These are phyloP conservation scores for Premnoplex brunnescens DNA, from an alignment of 2,797 vertebrate species.

Conservation along the genomic window DNA sequence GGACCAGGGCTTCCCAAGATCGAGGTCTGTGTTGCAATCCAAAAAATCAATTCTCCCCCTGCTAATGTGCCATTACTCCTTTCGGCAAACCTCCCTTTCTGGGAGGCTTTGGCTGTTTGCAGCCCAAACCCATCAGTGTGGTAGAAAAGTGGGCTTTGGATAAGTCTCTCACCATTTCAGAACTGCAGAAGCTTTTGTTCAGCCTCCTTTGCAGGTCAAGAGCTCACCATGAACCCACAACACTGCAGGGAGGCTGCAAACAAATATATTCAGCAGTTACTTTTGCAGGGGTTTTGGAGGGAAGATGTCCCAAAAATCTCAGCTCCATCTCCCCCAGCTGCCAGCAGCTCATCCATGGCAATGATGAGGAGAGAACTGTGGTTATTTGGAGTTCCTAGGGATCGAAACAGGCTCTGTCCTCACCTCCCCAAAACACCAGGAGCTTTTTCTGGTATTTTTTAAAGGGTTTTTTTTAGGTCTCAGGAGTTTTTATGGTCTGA, in stretches of 20 bases:
- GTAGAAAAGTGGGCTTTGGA: background rate
- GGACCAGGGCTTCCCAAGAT: slow-evolving; percentile 52
- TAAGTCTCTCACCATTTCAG: background rate
- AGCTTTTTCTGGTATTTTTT: too few species aligned
- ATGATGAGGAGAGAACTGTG: accelerated
- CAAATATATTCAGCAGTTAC: background rate
- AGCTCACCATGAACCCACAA: background rate
- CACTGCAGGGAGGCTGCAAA: background rate
- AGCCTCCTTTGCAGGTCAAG: background rate
- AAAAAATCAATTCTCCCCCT: background rate
- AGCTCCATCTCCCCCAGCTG: background rate
- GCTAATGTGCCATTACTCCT: accelerated
- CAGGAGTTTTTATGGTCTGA: accelerated
- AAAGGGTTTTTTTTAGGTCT: background rate
- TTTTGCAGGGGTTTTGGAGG: background rate
- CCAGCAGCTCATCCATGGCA: background rate
- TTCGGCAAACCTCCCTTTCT: background rate
- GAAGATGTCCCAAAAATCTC: background rate
- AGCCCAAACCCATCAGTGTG: background rate
- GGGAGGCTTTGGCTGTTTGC: background rate
- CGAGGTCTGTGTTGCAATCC: background rate
- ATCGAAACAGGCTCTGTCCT: background rate
- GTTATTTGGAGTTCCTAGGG: background rate
- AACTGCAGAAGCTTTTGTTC: background rate
- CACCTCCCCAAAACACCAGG: background rate